A percentile compares a stretch with the other conserved stretches of the same genome.
phyloP scores from a whole-genome alignment of 2,888 invertebrate genomes.

The Gymnoscelis rufifasciata region DNA sequence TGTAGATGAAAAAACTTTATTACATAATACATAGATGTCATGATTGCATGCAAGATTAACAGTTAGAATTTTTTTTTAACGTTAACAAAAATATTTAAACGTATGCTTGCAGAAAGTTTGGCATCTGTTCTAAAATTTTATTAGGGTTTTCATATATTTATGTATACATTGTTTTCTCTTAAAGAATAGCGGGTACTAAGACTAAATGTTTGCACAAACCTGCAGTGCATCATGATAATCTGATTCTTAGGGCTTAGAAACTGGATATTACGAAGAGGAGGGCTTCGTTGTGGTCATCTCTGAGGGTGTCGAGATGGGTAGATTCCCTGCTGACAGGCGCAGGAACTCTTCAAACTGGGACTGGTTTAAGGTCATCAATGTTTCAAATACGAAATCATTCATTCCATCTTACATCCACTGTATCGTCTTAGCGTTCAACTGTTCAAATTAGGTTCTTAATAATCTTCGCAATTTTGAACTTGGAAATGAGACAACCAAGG shows the following conservation, averaged over 20 bases:
- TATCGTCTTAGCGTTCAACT: constrained; percentile 20
- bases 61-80: background rate
- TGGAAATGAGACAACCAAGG: constrained; percentile 26
- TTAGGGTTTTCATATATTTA: background rate
- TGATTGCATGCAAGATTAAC: background rate
- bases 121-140: constrained; percentile 9
- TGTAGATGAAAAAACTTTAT: too few relatives aligned
- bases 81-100: constrained; percentile 9
- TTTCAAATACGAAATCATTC: constrained; percentile 51
- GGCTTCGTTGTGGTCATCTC: constrained; percentile 80
- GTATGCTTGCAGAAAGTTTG: constrained; percentile 1
- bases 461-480: constrained; percentile 15
- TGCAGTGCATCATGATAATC: constrained; percentile 60
- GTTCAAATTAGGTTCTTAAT: constrained; percentile 9
- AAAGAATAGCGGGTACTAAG: too few relatives aligned
- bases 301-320: constrained; percentile 81
- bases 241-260: constrained; percentile 75
- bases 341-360: constrained; percentile 82
- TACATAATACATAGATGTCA: background rate
- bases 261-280: constrained; percentile 81
- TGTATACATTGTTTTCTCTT: too few relatives aligned
- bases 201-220: constrained; percentile 33
- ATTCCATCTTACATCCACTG: constrained; percentile 64
- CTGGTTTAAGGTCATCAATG: constrained; percentile 83
- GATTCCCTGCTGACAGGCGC: constrained; percentile 80